Evolutionary conservation across 2,888 invertebrate species (phyloP), one percentile per base, ranked within the genome.

Genomic region (Agrenia bidenticulata): DNA sequence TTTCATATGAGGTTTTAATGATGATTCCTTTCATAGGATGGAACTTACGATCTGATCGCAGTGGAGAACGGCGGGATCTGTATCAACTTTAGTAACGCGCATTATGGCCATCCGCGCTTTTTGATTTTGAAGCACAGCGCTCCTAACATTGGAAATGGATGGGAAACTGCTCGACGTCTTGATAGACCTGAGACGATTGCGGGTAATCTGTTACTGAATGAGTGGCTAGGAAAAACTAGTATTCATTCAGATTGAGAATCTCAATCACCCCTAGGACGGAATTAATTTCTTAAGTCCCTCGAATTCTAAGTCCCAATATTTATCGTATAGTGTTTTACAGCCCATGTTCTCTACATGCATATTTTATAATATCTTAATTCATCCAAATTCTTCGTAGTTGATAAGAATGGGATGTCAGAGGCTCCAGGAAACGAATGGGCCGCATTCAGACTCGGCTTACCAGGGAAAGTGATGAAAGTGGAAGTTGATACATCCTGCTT

Each of bases 131-230:
- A 83, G 0, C 81, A 80, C 61, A 81, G 81, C 66, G 82, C 84
- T 37, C 73, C 79, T 4, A 81, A 81, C 56, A 87, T 87, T 86
- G 83, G 82, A 0, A 86, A 87, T 69, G 87, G 86, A 0, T 87
- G 87, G 87, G 87, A 87, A 77, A 87, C 87, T 0, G 86, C 87
- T 0, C 79, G 87, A 61, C 80, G 85, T 58, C 78, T 85, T 4
- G 85, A 87, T 77, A 80, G 87, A 70, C 86, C 87, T 0, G 80
- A 84, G 53, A 78, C 85, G 19, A 81, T 87, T 21, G 80, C 83
- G 77, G 80, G 82, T 21, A 67, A 61, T 23, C 23, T n/a, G n/a
- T n/a, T n/a, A n/a, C n/a, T n/a, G n/a, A n/a, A n/a, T n/a, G n/a
- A n/a, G n/a, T n/a, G n/a, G n/a, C n/a, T n/a, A n/a, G n/a, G n/a